Percentiles rank a stretch among this genome's conserved stretches.
Conservation (phyloP, 2,113 vertebrate species). For the Salvator merianae region DNA sequence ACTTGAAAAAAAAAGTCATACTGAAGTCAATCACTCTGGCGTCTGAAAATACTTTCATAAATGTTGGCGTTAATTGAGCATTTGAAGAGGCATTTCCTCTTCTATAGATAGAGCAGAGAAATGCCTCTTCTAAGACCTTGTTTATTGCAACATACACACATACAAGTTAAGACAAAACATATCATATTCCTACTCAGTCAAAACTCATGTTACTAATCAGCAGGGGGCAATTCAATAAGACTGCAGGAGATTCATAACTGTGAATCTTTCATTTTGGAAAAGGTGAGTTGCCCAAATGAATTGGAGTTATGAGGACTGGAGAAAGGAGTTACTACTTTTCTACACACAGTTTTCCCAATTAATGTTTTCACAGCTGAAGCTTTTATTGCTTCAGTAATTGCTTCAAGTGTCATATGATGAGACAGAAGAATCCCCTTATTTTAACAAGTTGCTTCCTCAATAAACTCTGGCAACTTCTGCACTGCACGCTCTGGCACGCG, state of each 20-base stretch:
- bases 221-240: not conserved
- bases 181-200: too few species aligned
- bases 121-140: not conserved
- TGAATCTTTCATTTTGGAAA: not conserved
- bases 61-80: not conserved
- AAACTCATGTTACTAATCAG: not conserved
- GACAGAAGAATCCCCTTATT: too few species aligned
- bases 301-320: not conserved
- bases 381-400: not conserved
- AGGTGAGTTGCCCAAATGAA: not conserved
- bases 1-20: too few species aligned
- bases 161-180: not conserved
- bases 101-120: not conserved
- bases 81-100: not conserved
- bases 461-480: too few species aligned
- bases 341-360: not conserved
- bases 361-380: not conserved
- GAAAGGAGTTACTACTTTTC: not conserved
- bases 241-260: not conserved
- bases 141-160: too few species aligned
- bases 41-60: too few species aligned
- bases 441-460: too few species aligned
- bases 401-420: too few species aligned
- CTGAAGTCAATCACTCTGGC: too few species aligned
- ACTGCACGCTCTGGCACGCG: too few species aligned